These are phyloP conservation scores for Zelostemma sp. DNA, from an alignment of 1,140 invertebrate species.

Conservation along the genomic window DNA sequence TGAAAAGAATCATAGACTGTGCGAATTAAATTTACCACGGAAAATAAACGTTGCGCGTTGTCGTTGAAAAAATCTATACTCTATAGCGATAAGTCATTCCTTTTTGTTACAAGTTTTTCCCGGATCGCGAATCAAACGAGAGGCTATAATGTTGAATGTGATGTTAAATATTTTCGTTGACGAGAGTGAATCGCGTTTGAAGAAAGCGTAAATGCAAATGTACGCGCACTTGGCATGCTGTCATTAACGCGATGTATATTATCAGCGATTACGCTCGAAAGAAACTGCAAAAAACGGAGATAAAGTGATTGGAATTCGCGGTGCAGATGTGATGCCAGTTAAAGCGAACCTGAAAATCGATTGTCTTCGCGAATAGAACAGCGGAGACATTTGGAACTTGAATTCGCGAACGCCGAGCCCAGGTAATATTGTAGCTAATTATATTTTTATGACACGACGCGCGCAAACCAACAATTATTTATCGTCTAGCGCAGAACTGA, in stretches of 20 bases:
- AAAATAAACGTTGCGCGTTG: background rate
- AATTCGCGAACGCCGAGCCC: too few relatives aligned
- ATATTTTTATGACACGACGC: too few relatives aligned
- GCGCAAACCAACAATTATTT: too few relatives aligned
- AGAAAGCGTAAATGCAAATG: conserved; percentile 22
- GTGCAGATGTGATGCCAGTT: conserved; percentile 8
- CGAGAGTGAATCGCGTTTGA: conserved; percentile 5
- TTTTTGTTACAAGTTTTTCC: conserved; percentile 19
- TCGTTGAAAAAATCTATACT: background rate
- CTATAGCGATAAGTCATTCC: too few relatives aligned
- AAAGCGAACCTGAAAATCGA: conserved; percentile 6
- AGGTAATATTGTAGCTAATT: too few relatives aligned
- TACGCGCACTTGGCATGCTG: conserved; percentile 24
- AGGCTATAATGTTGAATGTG: conserved; percentile 8
- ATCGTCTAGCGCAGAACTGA: too few relatives aligned
- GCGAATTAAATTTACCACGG: background rate
- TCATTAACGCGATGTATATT: conserved; percentile 42
- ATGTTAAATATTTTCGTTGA: conserved; percentile 25
- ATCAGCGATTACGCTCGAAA: conserved; percentile 40
- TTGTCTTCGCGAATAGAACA: conserved; percentile 32
- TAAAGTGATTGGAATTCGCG: conserved; percentile 32
- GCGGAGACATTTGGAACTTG: too few relatives aligned
- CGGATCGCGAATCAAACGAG: conserved; percentile 12
- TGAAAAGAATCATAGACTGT: conserved; percentile 15
- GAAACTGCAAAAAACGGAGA: conserved; percentile 35